These are phyloP conservation scores for Holacanthella duospinosa DNA, from an alignment of 2,888 invertebrate genomes.

Conservation along the genomic window DNA sequence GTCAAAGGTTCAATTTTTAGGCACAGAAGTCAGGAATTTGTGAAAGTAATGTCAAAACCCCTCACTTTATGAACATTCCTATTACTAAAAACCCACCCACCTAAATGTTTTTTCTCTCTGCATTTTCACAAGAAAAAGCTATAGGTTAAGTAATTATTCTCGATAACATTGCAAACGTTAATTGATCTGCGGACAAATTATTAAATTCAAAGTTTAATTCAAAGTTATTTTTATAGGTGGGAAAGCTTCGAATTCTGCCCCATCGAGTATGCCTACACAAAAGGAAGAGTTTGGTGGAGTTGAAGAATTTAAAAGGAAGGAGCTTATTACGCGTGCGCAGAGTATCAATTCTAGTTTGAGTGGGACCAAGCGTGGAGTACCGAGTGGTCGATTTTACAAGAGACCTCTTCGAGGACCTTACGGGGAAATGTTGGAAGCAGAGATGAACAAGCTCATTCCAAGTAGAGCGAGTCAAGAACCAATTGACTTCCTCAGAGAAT, in stretches of 20 bases:
- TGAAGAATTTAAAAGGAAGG: background rate
- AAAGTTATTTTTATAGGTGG: no score
- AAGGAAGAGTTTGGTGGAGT: background rate
- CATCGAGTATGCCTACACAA: background rate
- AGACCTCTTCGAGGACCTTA: conserved; percentile 64
- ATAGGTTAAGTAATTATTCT: no score
- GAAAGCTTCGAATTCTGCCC: background rate
- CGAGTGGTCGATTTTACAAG: conserved; percentile 55
- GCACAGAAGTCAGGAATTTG: background rate
- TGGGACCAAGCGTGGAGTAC: conserved; percentile 18
- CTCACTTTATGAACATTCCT: no score
- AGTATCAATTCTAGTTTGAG: background rate
- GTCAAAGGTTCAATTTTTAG: background rate
- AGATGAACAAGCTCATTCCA: conserved; percentile 47
- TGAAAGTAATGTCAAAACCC: no score
- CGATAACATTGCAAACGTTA: no score
- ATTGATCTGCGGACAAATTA: no score
- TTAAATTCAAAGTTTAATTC: no score
- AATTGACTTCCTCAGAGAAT: conserved; percentile 29
- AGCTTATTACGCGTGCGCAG: background rate
- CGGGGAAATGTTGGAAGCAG: conserved; percentile 68
- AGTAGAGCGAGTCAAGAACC: conserved; percentile 17
- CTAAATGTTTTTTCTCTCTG: no score
- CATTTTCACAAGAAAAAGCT: no score
- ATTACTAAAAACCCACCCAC: no score